Base-by-base conservation (phyloP, 2,113 vertebrate species). In the Pseudolaguvia tuberculata region DNA sequence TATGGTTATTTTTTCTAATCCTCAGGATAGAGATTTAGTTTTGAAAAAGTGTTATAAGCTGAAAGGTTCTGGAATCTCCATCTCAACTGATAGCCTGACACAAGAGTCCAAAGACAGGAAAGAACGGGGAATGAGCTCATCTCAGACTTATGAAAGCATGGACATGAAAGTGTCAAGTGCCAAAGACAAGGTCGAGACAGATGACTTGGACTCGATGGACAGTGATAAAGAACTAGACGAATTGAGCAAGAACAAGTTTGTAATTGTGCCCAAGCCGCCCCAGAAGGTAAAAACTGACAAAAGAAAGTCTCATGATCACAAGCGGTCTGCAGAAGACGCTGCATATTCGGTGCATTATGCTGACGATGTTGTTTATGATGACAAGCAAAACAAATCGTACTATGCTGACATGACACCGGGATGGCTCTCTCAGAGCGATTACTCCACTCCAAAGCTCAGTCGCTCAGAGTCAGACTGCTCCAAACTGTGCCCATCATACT, bases 31-130 rank as follows among this genome's bases (percentile, higher is more conserved):
- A 78, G 96, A 99, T 87, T 87, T 94, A 68, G 91, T 98, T 84
- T 91, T 99, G 84, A 98, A 99, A 87, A 98, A 99, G 81, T 98
- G 96, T 72, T 98, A 99, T 72, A 98, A 98, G 86, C 93, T 99
- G 62, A 99, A 98, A 87, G 96, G 96, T 73, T 95, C 94, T 51
- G 95, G 96, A 18, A 94, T 99, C 68, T 95, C 94, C 18, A 91
- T 98, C 72, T 94, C 94, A 18, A 97, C 96, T 68, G 97, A 99
- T 83, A 93, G 94, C 80, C 91, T 97, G 83, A 88, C 91, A 72
- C 90, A 93, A 63, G 95, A 97, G 18, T 81, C 92, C 62, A 96
- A 91, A 85, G 96, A 96, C 76, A 93, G 85, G 85, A 97, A 92
- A 88, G 94, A 98, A 52, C 95, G 92, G 84, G 86, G 85, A 15